phyloP scores from a whole-genome alignment of 1,140 invertebrate genomes.

The Papilio helenus region DNA sequence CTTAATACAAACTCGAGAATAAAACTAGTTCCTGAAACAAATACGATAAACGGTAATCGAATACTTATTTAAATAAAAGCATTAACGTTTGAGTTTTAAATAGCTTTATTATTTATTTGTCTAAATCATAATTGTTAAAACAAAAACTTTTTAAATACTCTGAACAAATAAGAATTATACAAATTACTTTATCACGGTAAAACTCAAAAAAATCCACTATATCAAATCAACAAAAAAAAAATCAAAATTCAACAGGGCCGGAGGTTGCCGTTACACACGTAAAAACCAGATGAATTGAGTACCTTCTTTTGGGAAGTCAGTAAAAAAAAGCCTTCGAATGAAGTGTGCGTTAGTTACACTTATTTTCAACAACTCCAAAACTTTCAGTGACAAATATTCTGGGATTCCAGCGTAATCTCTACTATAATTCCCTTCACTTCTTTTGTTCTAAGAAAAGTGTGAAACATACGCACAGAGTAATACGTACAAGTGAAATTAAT shows the following conservation, averaged over 20 bases:
- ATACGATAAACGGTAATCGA: conserved; percentile 21
- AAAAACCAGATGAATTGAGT: no score
- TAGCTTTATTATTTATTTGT: neutral
- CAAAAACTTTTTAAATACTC: no score
- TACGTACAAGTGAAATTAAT: conserved; percentile 15
- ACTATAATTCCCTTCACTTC: neutral
- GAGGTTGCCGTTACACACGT: no score
- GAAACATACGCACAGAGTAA: neutral
- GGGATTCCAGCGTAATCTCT: neutral
- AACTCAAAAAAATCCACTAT: neutral
- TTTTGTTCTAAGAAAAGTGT: neutral
- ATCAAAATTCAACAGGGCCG: no score
- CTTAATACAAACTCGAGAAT: conserved; percentile 20
- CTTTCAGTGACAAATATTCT: neutral
- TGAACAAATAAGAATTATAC: neutral
- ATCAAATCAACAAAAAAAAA: neutral
- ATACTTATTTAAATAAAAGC: conserved; percentile 4
- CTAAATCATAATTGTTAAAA: no score
- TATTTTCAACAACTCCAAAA: neutral
- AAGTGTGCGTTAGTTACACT: neutral
- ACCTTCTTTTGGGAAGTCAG: no score
- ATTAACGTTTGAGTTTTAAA: neutral
- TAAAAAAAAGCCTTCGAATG: neutral
- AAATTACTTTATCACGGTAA: neutral
- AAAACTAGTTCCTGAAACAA: conserved; percentile 20